Evolutionary conservation across 1,140 invertebrate genomes (phyloP), one percentile per base, ranked within the genome.

Genomic region (Nebria ingens): DNA sequence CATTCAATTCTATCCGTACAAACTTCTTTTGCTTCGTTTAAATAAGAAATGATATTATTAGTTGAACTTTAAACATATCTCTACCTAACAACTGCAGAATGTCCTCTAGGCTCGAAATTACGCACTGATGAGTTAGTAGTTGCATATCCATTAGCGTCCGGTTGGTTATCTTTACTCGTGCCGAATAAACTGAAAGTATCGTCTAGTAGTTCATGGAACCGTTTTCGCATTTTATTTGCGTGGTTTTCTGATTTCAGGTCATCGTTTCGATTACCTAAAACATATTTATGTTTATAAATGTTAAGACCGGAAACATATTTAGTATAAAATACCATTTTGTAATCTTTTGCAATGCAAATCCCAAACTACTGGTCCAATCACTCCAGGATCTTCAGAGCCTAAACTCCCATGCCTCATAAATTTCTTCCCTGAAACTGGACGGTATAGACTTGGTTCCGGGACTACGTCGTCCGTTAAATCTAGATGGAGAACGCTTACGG

Each of bases 281-380:
- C 6, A 49, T 15, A 6, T 49, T 6, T 49, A 9, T 49, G 13
- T 11, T 6, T 19, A 49, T 9, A 51, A 51, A 21, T 51, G 11
- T 51, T 6, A 20, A 6, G 19, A 15, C 4, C 9, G 17, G 42
- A 15, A 49, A 49, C 13, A 11, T 9, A 6, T 20, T 51, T 51
- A 20, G 11, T 51, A 11, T n/a, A n/a, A n/a, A n/a, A n/a, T 60
- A 64, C 64, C 67, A 59, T 64, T 64, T 52, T 65, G 62, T 61
- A 73, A 62, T 63, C 70, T 65, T 62, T 79, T 71, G 58, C 76
- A 76, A 64, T 86, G 84, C 49, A 86, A 66, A 67, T 88, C 82
- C 87, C 87, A 91, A 2, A 89, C 86, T 42, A 88, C 71, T 0
- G 88, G 88, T 0, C 87, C 86, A 20, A 90, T 76, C n/a, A 89